Base-by-base conservation (phyloP, 2,888 invertebrate species). In the Phortica magna region DNA sequence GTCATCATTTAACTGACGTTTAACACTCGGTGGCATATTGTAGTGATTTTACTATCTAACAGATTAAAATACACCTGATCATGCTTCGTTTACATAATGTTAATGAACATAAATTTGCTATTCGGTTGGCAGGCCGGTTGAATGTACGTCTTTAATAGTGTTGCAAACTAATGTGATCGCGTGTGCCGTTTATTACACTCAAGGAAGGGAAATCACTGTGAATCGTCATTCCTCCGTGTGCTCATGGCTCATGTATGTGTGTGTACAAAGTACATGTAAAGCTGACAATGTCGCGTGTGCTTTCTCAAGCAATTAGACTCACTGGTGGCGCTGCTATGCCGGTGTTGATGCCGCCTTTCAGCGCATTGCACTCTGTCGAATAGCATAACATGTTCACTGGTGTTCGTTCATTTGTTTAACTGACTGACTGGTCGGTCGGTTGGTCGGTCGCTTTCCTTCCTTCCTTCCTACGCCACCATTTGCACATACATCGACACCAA, bases 401-500 rank as follows among this genome's bases (percentile, higher is more conserved):
- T 14, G 9, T 48, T 31, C 31, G 31, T 31, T 31, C 31, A 31
- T 31, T 31, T 31, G 31, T 31, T 31, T 31, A 31, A 31, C 31
- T 31, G 31, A 31, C 31, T 31, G 31, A 31, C 31, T 31, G 31
- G 31, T 31, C 31, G 31, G 31, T 31, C 31, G 31, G 31, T 31
- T 4, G n/a, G n/a, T n/a, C n/a, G n/a, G n/a, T n/a, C n/a, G n/a
- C n/a, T 7, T 10, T 0, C 10, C 7, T 48, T 48, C 48, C 48
- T 9, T 14, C 48, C 9, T 12, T 48, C 48, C n/a, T 31, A 22
- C 61, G 42, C 42, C 17, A 41, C 72, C 70, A 76, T 75, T 78
- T 65, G 73, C 73, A 64, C 76, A 74, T 74, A 76, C 77, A 78
- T 78, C 9, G 48, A 7, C 48, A 76, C 80, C 65, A 65, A 65